phyloP scores from a whole-genome alignment of 2,888 invertebrate genomes.

The Penaeus monodon region DNA sequence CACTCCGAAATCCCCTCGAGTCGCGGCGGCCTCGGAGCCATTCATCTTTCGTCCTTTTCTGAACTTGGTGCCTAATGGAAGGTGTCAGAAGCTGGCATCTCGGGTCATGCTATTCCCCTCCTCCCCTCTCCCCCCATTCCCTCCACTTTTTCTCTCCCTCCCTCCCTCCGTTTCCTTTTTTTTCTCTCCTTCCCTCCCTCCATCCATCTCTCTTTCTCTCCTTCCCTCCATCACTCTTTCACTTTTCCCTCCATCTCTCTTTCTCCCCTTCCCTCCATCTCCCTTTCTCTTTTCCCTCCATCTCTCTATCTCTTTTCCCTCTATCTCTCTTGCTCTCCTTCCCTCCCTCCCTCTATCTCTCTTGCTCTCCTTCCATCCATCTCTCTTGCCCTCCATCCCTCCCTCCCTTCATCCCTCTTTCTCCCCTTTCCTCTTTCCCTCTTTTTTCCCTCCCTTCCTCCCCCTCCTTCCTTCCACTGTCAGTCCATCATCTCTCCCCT shows the following conservation, averaged over 20 bases:
- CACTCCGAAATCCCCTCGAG: not conserved
- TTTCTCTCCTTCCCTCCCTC: no score
- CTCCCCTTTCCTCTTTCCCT: no score
- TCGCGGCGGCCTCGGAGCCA: not conserved
- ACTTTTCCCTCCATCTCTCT: not conserved
- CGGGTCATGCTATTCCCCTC: not conserved
- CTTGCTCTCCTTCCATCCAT: not conserved
- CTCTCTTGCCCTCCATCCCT: not conserved
- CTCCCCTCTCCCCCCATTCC: not conserved
- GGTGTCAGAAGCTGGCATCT: constrained; percentile 38
- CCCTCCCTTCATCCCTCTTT: not conserved
- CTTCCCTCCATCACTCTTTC: not conserved
- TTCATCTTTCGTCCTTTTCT: constrained; percentile 33
- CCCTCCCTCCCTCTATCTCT: not conserved
- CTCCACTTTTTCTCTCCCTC: not conserved
- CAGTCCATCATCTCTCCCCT: no score
- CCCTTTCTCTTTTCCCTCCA: not conserved
- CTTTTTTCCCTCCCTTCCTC: accelerated
- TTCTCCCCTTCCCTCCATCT: no score
- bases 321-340: not conserved
- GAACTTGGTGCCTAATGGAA: constrained; percentile 33
- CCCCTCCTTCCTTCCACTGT: accelerated
- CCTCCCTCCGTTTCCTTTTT: not conserved
- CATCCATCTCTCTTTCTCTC: not conserved
- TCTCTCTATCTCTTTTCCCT: not conserved